phyloP scores from a whole-genome alignment of 1,140 invertebrate genomes.

The Papilio polyxenes region DNA sequence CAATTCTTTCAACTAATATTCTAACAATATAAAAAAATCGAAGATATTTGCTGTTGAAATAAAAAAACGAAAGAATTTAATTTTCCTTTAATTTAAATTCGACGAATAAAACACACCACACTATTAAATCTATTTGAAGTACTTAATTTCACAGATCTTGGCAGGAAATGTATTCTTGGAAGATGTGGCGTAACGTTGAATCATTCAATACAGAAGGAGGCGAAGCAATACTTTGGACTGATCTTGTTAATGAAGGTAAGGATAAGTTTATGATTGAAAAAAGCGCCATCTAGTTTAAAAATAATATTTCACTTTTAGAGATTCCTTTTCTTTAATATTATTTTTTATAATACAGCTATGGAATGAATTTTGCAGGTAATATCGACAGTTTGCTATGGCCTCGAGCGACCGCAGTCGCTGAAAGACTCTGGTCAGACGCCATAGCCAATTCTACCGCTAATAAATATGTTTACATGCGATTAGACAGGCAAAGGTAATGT shows the following conservation, averaged over 20 bases:
- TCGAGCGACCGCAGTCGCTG: slow-evolving; percentile 85
- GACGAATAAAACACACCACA: not conserved
- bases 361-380: slow-evolving; percentile 67
- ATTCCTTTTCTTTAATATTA: slow-evolving; percentile 11
- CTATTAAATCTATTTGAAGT: not conserved
- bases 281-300: not conserved
- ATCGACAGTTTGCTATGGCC: slow-evolving; percentile 86
- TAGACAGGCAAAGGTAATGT: slow-evolving; percentile 82
- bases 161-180: slow-evolving; percentile 87
- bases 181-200: slow-evolving; percentile 80
- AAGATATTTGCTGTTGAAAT: no score
- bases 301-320: not conserved
- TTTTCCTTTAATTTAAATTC: no score
- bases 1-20: no score
- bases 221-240: slow-evolving; percentile 86
- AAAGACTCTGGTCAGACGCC: slow-evolving; percentile 80
- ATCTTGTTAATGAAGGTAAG: slow-evolving; percentile 81
- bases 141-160: slow-evolving; percentile 80
- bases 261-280: slow-evolving; percentile 1
- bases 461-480: slow-evolving; percentile 82
- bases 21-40: slow-evolving; percentile 20
- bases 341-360: not conserved
- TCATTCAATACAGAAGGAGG: slow-evolving; percentile 83
- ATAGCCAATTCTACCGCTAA: slow-evolving; percentile 49
- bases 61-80: no score